Evolutionary conservation across 1,140 invertebrate genomes (phyloP).

Genomic region (Phocides pigmalion): DNA sequence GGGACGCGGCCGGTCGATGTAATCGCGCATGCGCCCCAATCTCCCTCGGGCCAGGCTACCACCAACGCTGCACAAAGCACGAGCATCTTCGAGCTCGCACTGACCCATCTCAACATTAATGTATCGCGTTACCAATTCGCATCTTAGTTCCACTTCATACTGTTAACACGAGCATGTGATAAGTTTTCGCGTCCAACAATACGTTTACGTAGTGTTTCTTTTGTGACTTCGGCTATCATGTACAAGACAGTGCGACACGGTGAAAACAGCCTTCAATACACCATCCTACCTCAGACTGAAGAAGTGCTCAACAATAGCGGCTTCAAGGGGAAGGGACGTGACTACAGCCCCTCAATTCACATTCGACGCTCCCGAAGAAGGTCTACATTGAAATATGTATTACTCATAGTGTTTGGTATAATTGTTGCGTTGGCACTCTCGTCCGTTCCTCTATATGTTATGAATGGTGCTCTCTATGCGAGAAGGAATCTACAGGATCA

Average conservation of each 20-base stretch:
- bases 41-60: constrained; percentile 34
- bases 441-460: constrained; percentile 67
- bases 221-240: constrained; percentile 81
- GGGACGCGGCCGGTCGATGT: constrained; percentile 79
- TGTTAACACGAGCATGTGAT: constrained; percentile 68
- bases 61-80: constrained; percentile 67
- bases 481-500: constrained; percentile 56
- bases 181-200: constrained; percentile 45
- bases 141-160: constrained; percentile 38
- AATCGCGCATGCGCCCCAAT: constrained; percentile 69
- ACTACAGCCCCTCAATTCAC: constrained; percentile 79
- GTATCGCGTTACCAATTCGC: constrained; percentile 45
- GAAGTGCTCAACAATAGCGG: constrained; percentile 86
- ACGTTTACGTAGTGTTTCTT: constrained; percentile 63
- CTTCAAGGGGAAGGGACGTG: constrained; percentile 81
- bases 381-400: constrained; percentile 69
- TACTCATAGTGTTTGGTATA: constrained; percentile 64
- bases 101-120: constrained; percentile 56
- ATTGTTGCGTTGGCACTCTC: constrained; percentile 64
- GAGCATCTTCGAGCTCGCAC: constrained; percentile 54
- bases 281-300: constrained; percentile 88
- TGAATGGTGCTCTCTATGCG: constrained; percentile 65
- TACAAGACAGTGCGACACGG: constrained; percentile 90
- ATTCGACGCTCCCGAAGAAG: constrained; percentile 62
- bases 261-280: constrained; percentile 89